Conservation (phyloP, 2,113 vertebrate genomes). For the Hydrolagus affinis region DNA sequence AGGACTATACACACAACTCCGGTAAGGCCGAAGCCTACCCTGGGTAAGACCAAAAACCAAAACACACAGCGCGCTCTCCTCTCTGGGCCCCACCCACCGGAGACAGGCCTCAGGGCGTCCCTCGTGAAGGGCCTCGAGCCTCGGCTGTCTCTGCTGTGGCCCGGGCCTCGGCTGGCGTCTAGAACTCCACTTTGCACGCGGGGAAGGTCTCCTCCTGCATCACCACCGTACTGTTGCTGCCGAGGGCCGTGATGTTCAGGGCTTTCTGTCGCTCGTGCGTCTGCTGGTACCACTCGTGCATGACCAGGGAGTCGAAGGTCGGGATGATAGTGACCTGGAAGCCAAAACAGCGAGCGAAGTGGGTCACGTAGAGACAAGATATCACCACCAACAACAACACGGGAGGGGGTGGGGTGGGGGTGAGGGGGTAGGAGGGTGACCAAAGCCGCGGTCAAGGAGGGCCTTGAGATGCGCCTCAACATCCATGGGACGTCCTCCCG, state of each 20-base stretch:
- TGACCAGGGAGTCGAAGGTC: conserved; percentile 75
- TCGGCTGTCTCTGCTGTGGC: neutral
- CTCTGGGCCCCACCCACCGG: too few relatives aligned
- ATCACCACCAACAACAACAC: neutral
- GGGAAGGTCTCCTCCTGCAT: conserved; percentile 94
- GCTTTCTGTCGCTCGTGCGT: conserved; percentile 66
- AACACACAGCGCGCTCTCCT: too few relatives aligned
- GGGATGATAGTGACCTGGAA: conserved; percentile 82
- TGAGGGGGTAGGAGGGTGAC: too few relatives aligned
- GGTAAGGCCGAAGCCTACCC: neutral
- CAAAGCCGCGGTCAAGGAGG: too few relatives aligned
- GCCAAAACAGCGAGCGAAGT: fast-evolving
- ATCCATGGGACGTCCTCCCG: too few relatives aligned
- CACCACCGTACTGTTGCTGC: conserved; percentile 85
- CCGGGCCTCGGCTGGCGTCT: conserved; percentile 34
- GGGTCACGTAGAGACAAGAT: neutral
- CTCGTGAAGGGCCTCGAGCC: too few relatives aligned
- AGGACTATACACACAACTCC: too few relatives aligned
- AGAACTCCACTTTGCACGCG: conserved; percentile 93
- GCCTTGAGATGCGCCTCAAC: too few relatives aligned
- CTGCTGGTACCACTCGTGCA: conserved; percentile 88
- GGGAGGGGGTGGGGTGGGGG: too few relatives aligned
- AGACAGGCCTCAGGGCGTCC: too few relatives aligned
- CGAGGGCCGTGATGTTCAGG: conserved; percentile 75
- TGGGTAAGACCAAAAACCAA: neutral